Evolutionary conservation across 2,113 vertebrate genomes (phyloP).

Genomic region (Nerophis ophidion): DNA sequence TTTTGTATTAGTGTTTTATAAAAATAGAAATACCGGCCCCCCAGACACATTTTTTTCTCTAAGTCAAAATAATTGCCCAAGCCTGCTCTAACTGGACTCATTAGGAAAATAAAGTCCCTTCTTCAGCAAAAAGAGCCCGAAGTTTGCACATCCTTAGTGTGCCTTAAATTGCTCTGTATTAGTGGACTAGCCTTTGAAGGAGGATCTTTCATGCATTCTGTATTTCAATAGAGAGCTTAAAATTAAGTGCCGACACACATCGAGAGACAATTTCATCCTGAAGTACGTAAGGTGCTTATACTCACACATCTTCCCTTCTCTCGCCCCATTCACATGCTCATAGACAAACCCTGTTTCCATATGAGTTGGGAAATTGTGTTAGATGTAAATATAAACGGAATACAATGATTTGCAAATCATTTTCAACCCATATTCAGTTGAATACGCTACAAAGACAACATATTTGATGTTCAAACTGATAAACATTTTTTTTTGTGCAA

Average conservation of each 20-base stretch:
- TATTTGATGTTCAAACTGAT: no score
- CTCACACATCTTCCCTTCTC: slow-evolving; percentile 14
- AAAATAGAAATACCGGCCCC: no score
- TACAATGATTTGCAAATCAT: no score
- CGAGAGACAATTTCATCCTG: slow-evolving; percentile 16
- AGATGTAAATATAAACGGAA: no score
- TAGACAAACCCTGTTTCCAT: no score
- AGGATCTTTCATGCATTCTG: slow-evolving; percentile 16
- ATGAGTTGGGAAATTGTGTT: no score
- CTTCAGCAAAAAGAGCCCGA: slow-evolving; percentile 22
- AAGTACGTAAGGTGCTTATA: slow-evolving; percentile 24
- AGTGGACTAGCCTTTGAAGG: slow-evolving; percentile 32
- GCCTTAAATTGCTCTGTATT: slow-evolving; percentile 13
- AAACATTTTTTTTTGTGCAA: no score
- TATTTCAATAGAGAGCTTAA: slow-evolving; percentile 32
- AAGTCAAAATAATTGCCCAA: no score
- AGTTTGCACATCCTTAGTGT: slow-evolving; percentile 20
- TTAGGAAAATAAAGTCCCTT: slow-evolving; percentile 32
- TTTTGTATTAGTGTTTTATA: no score
- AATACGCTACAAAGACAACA: no score
- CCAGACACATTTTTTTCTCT: no score
- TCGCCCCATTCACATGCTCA: neutral
- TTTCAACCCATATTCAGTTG: no score
- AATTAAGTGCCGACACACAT: slow-evolving; percentile 22
- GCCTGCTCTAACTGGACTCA: slow-evolving; percentile 36